These are phyloP conservation scores for Laodelphax striatellus DNA, from an alignment of 1,140 invertebrate species.

Conservation along the genomic window DNA sequence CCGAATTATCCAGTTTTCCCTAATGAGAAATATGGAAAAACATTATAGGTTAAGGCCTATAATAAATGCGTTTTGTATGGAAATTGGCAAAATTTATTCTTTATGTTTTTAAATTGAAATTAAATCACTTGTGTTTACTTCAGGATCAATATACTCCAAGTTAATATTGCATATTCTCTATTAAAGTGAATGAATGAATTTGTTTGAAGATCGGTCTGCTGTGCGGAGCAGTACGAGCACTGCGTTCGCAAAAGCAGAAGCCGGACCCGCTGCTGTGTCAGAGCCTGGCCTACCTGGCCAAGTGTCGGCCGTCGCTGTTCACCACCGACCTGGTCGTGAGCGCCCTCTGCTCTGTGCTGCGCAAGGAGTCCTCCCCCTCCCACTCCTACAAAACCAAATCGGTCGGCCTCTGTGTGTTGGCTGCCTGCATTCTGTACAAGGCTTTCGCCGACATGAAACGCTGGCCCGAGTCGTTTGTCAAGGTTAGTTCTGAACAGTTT, in stretches of 20 bases:
- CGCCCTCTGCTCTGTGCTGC: constrained; percentile 70
- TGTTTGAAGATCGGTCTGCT: constrained; percentile 31
- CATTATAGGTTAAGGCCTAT: too few species aligned
- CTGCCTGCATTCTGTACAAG: constrained; percentile 72
- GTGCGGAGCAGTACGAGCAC: constrained; percentile 48
- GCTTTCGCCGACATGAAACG: constrained; percentile 63
- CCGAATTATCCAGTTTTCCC: too few species aligned
- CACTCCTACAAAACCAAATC: constrained; percentile 51
- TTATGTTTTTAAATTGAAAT: too few species aligned
- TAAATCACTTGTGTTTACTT: too few species aligned
- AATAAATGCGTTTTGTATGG: too few species aligned
- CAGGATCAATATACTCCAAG: too few species aligned
- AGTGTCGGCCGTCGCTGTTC: constrained; percentile 66
- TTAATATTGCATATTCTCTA: too few species aligned
- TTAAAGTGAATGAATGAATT: background rate
- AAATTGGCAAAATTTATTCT: too few species aligned
- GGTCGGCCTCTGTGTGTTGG: constrained; percentile 67
- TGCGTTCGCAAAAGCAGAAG: constrained; percentile 59
- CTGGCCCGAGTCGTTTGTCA: constrained; percentile 69
- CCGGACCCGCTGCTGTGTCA: constrained; percentile 67
- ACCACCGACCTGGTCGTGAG: constrained; percentile 65
- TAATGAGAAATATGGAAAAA: too few species aligned
- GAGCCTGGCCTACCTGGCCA: constrained; percentile 68
- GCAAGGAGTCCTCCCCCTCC: constrained; percentile 50
- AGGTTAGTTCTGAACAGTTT: constrained; percentile 44